Conservation (phyloP, 2,888 invertebrate genomes). For the Lapara coniferarum region DNA sequence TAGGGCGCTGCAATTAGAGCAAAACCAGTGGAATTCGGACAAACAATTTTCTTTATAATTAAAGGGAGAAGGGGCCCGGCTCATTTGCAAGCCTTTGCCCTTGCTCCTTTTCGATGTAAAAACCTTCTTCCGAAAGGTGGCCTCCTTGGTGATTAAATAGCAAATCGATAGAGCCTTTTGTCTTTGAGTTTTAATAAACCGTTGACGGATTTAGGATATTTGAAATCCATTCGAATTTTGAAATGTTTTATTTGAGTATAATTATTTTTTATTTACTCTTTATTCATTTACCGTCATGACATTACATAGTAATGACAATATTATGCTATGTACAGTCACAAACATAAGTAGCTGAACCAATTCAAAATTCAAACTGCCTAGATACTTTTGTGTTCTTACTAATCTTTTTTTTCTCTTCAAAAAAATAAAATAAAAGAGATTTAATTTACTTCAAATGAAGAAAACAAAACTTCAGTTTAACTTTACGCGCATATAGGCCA, state of each 20-base stretch:
- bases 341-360: too few species aligned
- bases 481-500: too few species aligned
- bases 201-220: slow-evolving; percentile 3
- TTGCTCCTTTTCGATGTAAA: slow-evolving; percentile 63
- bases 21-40: slow-evolving; percentile 63
- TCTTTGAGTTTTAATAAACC: slow-evolving; percentile 20
- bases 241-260: neutral
- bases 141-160: slow-evolving; percentile 21
- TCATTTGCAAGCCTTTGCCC: slow-evolving; percentile 78
- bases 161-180: slow-evolving; percentile 21
- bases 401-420: too few species aligned
- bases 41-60: slow-evolving; percentile 76
- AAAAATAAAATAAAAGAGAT: too few species aligned
- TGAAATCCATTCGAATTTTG: neutral
- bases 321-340: too few species aligned
- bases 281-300: too few species aligned
- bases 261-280: too few species aligned
- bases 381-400: too few species aligned
- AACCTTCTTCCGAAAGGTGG: slow-evolving; percentile 35
- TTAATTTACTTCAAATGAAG: too few species aligned
- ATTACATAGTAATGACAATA: too few species aligned
- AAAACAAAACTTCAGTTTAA: too few species aligned
- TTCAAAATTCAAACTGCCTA: too few species aligned
- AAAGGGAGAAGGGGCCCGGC: slow-evolving; percentile 59
- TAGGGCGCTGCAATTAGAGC: slow-evolving; percentile 62